Conservation (phyloP, 2,797 vertebrate genomes). For the Esox masquinongy region DNA sequence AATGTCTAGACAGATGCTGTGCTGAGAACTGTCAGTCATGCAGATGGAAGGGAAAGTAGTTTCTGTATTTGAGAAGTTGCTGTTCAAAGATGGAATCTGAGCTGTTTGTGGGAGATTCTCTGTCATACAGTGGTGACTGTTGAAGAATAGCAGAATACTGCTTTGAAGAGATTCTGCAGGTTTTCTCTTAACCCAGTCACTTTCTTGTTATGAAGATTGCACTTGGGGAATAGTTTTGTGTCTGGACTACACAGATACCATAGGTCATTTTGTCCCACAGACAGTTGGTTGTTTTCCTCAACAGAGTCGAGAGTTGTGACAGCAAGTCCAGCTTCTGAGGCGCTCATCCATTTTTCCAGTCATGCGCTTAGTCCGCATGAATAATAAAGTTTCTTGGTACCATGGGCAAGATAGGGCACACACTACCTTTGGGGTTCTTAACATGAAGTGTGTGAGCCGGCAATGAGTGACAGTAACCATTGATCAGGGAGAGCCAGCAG, state of each 20-base stretch:
- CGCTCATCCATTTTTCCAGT: conserved; percentile 54
- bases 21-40: not conserved
- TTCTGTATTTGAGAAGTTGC: not conserved
- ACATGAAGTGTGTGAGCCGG: conserved; percentile 38
- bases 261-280: conserved; percentile 39
- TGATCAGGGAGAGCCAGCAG: conserved; percentile 57
- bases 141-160: not conserved
- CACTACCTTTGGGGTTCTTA: conserved; percentile 53
- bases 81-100: conserved; percentile 1
- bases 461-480: conserved; percentile 49
- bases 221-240: conserved; percentile 6
- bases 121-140: not conserved
- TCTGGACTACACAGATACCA: conserved; percentile 31
- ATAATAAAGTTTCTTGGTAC: conserved; percentile 55
- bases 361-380: conserved; percentile 59
- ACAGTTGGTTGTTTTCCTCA: conserved; percentile 38
- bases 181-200: not conserved
- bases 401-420: conserved; percentile 33
- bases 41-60: not conserved
- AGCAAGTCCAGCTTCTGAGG: conserved; percentile 34
- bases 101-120: not conserved
- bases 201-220: not conserved
- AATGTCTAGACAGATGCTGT: not conserved
- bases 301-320: conserved; percentile 36
- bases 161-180: not conserved